Base-by-base conservation (phyloP, 2,797 vertebrate genomes). In the Chelonia mydas region DNA sequence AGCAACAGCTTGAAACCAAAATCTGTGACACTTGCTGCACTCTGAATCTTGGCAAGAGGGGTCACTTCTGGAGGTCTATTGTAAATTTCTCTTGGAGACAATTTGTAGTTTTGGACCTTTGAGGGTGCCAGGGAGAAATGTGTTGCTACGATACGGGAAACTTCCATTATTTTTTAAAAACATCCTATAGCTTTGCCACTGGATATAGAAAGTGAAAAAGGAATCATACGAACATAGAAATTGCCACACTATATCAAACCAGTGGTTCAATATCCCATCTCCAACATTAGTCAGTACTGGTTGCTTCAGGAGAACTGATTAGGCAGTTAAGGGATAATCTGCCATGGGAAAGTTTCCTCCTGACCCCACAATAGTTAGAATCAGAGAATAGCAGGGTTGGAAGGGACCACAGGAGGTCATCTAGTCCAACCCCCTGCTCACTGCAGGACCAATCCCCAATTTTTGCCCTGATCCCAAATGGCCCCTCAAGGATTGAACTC, bases 91-190 rank as follows among this genome's bases (percentile, higher is more conserved):
- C 23, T 94, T 7, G 37, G 3, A 31, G 54, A 10, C 5, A 1
- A 4, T 55, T 54, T 27, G 15, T 50, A 16, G 8, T 9, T 53
- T 77, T 54, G 31, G 1, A 0, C 3, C 0, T 77, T 16, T 77
- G 45, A 25, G 1, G 57, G 33, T 28, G 45, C 49, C 49, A 0
- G 0, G 1, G 57, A 76, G 27, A 45, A 49, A n/a, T n/a, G 59
- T 28, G 7, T 16, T 15, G 82, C 78, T 23, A 0, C 1, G 27
- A 72, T 87, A 45, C 87, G 53, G 81, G 57, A 77, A 89, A 47
- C 11, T 5, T 85, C 86, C 1, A 47, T 5, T 84, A 49, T 79
- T 89, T 28, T 77, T 51, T 0, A 85, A 76, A 7, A 76, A 7
- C 33, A 84, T 78, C 1, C 0, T 25, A 54, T 1, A n/a, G 33